A percentile compares a stretch with the other conserved stretches of the same genome.
phyloP scores from a whole-genome alignment of 2,113 vertebrate genomes.

The Dromiciops gliroides region DNA sequence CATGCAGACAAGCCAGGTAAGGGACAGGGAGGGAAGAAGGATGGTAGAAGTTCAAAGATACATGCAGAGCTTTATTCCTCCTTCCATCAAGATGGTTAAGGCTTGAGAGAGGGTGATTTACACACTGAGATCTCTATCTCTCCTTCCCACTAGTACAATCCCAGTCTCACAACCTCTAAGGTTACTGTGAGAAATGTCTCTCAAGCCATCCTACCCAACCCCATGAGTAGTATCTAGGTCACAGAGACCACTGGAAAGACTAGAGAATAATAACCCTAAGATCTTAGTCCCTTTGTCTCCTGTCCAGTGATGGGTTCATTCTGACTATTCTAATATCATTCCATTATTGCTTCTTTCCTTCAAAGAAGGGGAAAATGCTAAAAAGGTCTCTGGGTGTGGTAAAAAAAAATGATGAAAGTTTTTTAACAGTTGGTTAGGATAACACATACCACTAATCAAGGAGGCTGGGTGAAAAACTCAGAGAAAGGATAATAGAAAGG shows the following conservation, averaged over 20 bases:
- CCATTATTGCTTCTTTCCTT: not conserved
- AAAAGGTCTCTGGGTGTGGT: not conserved
- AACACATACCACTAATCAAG: too few species aligned
- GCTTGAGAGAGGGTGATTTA: not conserved
- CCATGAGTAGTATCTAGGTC: not conserved
- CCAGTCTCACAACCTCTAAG: not conserved
- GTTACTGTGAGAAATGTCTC: not conserved
- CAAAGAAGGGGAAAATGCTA: not conserved
- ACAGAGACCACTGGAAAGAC: not conserved
- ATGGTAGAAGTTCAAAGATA: not conserved
- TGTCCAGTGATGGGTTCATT: not conserved
- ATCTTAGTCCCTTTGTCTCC: not conserved
- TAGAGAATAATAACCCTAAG: not conserved
- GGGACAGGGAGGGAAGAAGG: not conserved
- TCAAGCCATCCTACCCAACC: not conserved
- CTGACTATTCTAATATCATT: not conserved
- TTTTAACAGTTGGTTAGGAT: too few species aligned
- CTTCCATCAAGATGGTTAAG: constrained; percentile 36
- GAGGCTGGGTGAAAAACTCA: not conserved
- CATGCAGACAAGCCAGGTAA: constrained; percentile 46
- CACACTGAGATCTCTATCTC: not conserved
- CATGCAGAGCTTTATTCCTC: not conserved
- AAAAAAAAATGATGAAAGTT: too few species aligned
- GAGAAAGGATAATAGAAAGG: not conserved
- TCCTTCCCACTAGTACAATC: not conserved